These are phyloP conservation scores for Ptychadena robeensis DNA, from an alignment of 2,797 vertebrate genomes.

Conservation along the genomic window DNA sequence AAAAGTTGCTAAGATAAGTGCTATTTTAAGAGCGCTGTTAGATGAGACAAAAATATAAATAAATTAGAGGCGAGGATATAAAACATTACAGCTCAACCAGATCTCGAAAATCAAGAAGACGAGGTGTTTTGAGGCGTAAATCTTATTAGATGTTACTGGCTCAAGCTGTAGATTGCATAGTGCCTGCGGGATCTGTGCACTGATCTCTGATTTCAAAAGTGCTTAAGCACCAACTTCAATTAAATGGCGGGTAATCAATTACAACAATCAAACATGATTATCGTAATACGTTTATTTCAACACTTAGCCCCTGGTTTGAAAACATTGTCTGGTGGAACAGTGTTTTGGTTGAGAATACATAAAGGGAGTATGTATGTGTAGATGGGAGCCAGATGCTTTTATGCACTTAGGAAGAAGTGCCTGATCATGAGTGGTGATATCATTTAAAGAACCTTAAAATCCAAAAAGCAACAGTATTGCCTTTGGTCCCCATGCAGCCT, in stretches of 20 bases:
- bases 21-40: slow-evolving; percentile 19
- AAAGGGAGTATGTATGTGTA: neutral
- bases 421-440: neutral
- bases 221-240: slow-evolving; percentile 55
- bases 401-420: neutral
- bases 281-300: slow-evolving; percentile 38
- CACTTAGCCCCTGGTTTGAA: slow-evolving; percentile 28
- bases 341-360: neutral
- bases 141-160: slow-evolving; percentile 44
- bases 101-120: slow-evolving; percentile 42
- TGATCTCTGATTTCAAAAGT: slow-evolving; percentile 52
- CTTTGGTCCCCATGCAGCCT: neutral
- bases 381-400: neutral
- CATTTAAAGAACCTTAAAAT: no score
- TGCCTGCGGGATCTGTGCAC: slow-evolving; percentile 32
- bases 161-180: slow-evolving; percentile 36
- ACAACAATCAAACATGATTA: slow-evolving; percentile 53
- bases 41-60: slow-evolving; percentile 8
- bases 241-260: slow-evolving; percentile 55
- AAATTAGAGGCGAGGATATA: slow-evolving; percentile 36
- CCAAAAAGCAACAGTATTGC: neutral
- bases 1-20: slow-evolving; percentile 29
- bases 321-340: neutral
- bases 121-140: slow-evolving; percentile 38
- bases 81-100: slow-evolving; percentile 29